These are phyloP conservation scores for Tethya wilhelma DNA, from an alignment of 37 sponge, comb jelly and placozoan species.

Conservation along the genomic window DNA sequence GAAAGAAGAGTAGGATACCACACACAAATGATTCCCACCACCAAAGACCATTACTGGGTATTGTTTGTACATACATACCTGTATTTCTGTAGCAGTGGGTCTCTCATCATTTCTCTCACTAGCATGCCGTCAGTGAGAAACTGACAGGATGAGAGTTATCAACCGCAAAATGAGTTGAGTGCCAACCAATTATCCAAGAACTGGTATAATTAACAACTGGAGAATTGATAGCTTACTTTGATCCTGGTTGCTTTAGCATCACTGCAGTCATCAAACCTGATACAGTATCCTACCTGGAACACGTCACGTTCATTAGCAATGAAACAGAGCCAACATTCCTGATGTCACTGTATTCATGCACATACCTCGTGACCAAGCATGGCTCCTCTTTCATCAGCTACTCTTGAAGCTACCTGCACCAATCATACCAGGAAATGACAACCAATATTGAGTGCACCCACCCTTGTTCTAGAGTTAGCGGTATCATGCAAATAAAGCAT, in stretches of 20 bases:
- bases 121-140: constrained; percentile 96
- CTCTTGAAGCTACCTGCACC: constrained; percentile 82
- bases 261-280: constrained; percentile 88
- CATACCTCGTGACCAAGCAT: constrained; percentile 76
- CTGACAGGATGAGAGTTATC: constrained; percentile 25
- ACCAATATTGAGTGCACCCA: background rate
- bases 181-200: background rate
- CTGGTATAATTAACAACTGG: background rate
- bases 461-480: background rate
- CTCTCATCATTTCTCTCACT: constrained; percentile 96
- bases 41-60: background rate
- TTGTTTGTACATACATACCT: constrained; percentile 63
- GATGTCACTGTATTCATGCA: background rate
- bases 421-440: background rate
- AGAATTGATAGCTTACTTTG: constrained; percentile 63
- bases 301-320: background rate
- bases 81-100: constrained; percentile 91
- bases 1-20: background rate
- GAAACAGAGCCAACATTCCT: background rate
- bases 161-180: background rate
- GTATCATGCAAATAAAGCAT: background rate
- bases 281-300: constrained; percentile 84
- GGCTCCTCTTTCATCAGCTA: constrained; percentile 87
- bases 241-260: constrained; percentile 75
- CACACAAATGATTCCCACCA: background rate